Evolutionary conservation across 2,888 invertebrate genomes (phyloP).

Genomic region (Eupithecia vulgata): DNA sequence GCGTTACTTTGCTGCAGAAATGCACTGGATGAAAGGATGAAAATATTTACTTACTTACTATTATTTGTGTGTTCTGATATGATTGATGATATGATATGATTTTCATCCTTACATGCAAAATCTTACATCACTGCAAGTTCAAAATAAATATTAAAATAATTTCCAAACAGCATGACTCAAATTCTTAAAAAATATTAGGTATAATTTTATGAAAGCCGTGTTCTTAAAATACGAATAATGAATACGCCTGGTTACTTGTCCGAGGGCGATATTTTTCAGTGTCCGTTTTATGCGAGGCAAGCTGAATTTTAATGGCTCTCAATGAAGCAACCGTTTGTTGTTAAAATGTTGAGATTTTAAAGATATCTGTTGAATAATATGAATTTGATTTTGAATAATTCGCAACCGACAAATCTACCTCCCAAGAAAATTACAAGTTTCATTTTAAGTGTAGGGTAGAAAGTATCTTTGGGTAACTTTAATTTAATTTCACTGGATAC

Average conservation of each 20-base stretch:
- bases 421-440: background rate
- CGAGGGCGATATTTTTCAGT: conserved; percentile 53
- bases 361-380: conserved; percentile 28
- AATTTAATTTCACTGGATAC: background rate
- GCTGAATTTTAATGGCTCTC: conserved; percentile 55
- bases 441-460: background rate
- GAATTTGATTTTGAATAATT: conserved; percentile 10
- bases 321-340: conserved; percentile 46
- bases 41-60: too few relatives aligned
- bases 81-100: too few relatives aligned
- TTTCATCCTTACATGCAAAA: too few relatives aligned
- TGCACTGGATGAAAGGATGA: too few relatives aligned
- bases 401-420: background rate
- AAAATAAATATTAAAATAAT: background rate
- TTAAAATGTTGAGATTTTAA: conserved; percentile 33
- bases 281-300: conserved; percentile 47
- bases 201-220: conserved; percentile 27
- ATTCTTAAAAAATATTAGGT: conserved; percentile 20
- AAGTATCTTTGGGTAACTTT: background rate
- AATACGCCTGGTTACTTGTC: conserved; percentile 48
- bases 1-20: too few relatives aligned
- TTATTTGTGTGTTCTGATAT: too few relatives aligned
- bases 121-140: background rate
- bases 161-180: conserved; percentile 3
- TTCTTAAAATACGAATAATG: conserved; percentile 32